These are phyloP conservation scores for Corythornis cristatus DNA, from an alignment of 2,113 vertebrate species.

Conservation along the genomic window DNA sequence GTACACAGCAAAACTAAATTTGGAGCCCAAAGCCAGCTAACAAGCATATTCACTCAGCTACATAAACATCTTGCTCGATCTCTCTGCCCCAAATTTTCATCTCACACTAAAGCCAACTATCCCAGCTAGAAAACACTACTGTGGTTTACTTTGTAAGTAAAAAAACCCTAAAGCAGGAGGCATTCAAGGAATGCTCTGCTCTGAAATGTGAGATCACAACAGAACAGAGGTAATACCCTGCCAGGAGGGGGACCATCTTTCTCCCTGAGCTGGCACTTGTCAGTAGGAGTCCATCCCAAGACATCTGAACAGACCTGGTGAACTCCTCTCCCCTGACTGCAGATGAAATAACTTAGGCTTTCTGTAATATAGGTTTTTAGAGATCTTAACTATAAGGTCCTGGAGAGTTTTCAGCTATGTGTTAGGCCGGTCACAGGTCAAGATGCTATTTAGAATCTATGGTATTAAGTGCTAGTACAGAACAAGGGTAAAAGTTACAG, in stretches of 20 bases:
- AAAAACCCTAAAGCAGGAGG: not conserved
- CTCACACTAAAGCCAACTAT: not conserved
- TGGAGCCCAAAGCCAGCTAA: not conserved
- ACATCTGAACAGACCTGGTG: not conserved
- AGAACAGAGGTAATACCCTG: not conserved
- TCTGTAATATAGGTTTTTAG: not conserved
- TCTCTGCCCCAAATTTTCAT: not conserved
- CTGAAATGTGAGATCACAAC: not conserved
- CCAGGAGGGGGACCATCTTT: not conserved
- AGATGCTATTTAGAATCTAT: not conserved
- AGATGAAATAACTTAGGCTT: not conserved
- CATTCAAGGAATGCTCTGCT: not conserved
- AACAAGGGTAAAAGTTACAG: slow-evolving; percentile 1
- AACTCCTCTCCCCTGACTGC: not conserved
- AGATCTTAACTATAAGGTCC: not conserved
- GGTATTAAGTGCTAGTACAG: not conserved
- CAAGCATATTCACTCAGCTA: not conserved
- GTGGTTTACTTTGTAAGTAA: not conserved
- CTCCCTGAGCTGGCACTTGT: not conserved
- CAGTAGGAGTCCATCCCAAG: not conserved
- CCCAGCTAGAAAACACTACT: not conserved
- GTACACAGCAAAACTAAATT: not conserved
- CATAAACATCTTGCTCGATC: accelerated
- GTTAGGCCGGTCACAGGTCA: not conserved
- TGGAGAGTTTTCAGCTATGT: not conserved